Evolutionary conservation across 2,113 vertebrate genomes (phyloP).

Genomic region (Anser cygnoides): DNA sequence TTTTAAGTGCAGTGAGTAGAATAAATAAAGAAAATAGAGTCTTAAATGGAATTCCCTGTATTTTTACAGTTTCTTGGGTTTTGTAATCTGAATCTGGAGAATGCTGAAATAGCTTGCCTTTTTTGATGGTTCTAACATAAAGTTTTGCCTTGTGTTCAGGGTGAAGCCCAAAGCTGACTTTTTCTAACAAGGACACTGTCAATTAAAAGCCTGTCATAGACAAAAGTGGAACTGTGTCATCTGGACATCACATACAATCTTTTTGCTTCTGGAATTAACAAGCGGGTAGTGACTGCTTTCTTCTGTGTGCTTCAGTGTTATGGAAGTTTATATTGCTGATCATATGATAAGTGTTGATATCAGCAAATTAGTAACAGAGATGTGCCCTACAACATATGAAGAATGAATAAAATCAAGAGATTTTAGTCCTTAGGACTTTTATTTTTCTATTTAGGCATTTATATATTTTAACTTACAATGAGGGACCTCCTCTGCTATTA

Average conservation of each 20-base stretch:
- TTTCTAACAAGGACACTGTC: not conserved
- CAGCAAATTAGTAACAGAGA: not conserved
- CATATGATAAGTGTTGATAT: not conserved
- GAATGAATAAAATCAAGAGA: not conserved
- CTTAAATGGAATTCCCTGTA: not conserved
- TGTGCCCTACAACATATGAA: not conserved
- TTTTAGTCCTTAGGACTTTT: not conserved
- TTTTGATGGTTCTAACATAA: not conserved
- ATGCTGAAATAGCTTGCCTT: not conserved
- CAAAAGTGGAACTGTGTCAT: not conserved
- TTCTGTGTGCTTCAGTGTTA: accelerated
- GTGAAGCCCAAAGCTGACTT: not conserved
- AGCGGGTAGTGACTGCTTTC: not conserved
- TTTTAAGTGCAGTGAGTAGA: not conserved
- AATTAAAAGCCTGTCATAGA: not conserved
- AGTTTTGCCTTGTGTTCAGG: not conserved
- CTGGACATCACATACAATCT: not conserved
- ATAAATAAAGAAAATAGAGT: not conserved
- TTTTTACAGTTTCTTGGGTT: not conserved
- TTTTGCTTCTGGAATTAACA: not conserved
- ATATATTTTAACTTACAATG: constrained; percentile 4
- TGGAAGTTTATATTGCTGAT: not conserved
- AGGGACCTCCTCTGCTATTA: constrained; percentile 39
- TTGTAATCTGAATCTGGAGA: not conserved
- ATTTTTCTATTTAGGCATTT: constrained; percentile 11